A percentile compares a stretch with the other conserved stretches of the same genome.
Evolutionary conservation across 1,140 invertebrate genomes (phyloP).

Genomic region (Zophobas atratus): DNA sequence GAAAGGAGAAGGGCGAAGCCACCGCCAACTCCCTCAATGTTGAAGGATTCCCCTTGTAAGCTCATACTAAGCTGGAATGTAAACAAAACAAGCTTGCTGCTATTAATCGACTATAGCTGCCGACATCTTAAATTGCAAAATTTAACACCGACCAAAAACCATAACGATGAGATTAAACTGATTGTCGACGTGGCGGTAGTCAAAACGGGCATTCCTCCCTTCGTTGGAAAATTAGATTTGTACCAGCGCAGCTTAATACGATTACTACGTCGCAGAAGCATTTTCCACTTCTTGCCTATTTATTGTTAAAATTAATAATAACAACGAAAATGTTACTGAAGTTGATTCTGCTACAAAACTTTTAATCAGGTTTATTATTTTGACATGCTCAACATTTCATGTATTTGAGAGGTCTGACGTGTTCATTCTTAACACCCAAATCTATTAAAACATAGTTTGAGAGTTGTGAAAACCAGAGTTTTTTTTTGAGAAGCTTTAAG

Average conservation of each 20-base stretch:
- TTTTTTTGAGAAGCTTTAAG: too few relatives aligned
- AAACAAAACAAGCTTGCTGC: slow-evolving; percentile 48
- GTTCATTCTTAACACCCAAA: too few relatives aligned
- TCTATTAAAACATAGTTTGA: too few relatives aligned
- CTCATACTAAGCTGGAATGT: slow-evolving; percentile 47
- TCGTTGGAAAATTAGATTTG: slow-evolving; percentile 24
- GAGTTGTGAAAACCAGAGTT: too few relatives aligned
- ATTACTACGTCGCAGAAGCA: neutral
- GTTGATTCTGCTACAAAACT: too few relatives aligned
- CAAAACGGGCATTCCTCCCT: slow-evolving; percentile 21
- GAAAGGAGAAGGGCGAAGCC: slow-evolving; percentile 16
- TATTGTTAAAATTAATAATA: too few relatives aligned
- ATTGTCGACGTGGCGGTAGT: slow-evolving; percentile 20
- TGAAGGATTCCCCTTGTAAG: slow-evolving; percentile 44
- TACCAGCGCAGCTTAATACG: slow-evolving; percentile 6
- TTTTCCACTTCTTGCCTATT: too few relatives aligned
- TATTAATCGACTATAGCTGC: slow-evolving; percentile 47
- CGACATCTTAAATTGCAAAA: slow-evolving; percentile 46
- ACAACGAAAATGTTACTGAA: too few relatives aligned
- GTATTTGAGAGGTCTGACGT: too few relatives aligned
- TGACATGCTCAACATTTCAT: too few relatives aligned
- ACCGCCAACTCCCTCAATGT: slow-evolving; percentile 25
- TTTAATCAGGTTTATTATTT: too few relatives aligned
- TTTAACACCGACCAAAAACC: slow-evolving; percentile 45
- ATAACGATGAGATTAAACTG: slow-evolving; percentile 43